Evolutionary conservation across 2,113 vertebrate genomes (phyloP).

Genomic region (Connochaetes taurinus): DNA sequence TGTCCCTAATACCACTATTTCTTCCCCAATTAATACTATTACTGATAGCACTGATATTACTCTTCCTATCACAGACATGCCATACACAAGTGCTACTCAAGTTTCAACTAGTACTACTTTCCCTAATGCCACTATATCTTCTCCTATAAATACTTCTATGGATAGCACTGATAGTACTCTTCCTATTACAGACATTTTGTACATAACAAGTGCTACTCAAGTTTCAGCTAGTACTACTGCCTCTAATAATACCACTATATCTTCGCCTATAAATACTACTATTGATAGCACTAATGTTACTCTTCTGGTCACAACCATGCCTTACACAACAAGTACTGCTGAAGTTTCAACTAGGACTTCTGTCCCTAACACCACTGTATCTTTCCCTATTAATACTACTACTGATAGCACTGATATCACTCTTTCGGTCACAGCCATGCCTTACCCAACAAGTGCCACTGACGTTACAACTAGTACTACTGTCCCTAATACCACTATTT

Average conservation of each 20-base stretch:
- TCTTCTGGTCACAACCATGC: neutral
- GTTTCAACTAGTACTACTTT: neutral
- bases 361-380: accelerated
- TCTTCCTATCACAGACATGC: neutral
- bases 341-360: accelerated
- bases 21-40: neutral
- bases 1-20: too few relatives aligned
- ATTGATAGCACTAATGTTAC: accelerated
- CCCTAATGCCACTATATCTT: neutral
- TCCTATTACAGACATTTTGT: accelerated
- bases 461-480: too few relatives aligned
- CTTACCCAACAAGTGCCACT: too few relatives aligned
- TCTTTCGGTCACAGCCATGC: too few relatives aligned
- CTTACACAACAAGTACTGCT: accelerated
- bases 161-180: too few relatives aligned
- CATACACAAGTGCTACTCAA: neutral
- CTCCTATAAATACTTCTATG: neutral
- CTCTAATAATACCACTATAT: too few relatives aligned
- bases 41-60: accelerated
- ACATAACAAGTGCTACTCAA: too few relatives aligned
- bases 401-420: too few relatives aligned
- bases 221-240: neutral
- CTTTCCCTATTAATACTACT: neutral
- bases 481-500: too few relatives aligned
- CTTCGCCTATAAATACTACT: too few relatives aligned